These are phyloP conservation scores for Drosophila rubida DNA, from an alignment of 2,888 invertebrate species.

Conservation along the genomic window DNA sequence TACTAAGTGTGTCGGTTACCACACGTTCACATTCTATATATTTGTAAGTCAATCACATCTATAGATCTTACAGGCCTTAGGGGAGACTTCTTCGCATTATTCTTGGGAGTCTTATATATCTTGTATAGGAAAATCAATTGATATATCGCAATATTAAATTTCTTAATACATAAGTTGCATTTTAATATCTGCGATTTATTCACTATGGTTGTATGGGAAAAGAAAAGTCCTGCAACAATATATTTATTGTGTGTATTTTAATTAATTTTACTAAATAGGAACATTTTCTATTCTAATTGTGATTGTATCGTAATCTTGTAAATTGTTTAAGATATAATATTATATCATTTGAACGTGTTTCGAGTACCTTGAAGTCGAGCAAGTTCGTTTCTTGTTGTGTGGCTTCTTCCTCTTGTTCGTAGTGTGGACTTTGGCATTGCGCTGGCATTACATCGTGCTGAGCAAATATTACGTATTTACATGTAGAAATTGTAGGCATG, in stretches of 20 bases:
- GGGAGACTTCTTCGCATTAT: no score
- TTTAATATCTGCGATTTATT: not conserved
- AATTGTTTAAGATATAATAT: no score
- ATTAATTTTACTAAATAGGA: not conserved
- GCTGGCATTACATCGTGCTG: slow-evolving; percentile 36
- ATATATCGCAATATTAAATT: not conserved
- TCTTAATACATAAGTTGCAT: not conserved
- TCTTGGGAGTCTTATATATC: no score
- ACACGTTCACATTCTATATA: not conserved
- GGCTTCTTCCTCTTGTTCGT: not conserved
- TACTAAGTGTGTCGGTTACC: not conserved
- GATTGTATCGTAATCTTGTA: no score
- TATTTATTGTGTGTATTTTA: no score
- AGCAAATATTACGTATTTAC: slow-evolving; percentile 37
- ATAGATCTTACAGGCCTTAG: no score
- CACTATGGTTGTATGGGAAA: not conserved
- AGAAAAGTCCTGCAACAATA: not conserved
- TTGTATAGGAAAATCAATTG: no score
- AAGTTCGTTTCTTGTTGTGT: not conserved
- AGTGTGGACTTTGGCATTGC: slow-evolving; percentile 43
- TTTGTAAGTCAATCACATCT: not conserved
- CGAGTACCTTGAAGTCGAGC: not conserved
- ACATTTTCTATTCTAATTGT: not conserved
- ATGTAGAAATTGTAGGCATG: slow-evolving; percentile 23
- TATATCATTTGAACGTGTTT: not conserved